A percentile compares a stretch with the other conserved stretches of the same genome.
These are phyloP conservation scores for Hyla sarda DNA, from an alignment of 2,113 vertebrate species.

Conservation along the genomic window DNA sequence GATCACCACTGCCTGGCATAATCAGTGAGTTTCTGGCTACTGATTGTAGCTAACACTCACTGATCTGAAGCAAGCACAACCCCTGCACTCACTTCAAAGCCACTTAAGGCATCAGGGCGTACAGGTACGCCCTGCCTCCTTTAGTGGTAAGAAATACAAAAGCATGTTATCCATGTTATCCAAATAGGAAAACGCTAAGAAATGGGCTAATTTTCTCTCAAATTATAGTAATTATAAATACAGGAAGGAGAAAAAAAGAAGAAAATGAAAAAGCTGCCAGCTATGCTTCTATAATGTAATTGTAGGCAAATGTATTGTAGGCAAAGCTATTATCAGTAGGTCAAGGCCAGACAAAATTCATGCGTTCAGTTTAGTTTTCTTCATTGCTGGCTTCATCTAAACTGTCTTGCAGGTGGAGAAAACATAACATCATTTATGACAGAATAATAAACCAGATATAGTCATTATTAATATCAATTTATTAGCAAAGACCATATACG, in stretches of 20 bases:
- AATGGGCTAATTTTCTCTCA: background rate
- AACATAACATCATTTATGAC: background rate
- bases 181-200: too few species aligned
- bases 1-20: too few species aligned
- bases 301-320: background rate
- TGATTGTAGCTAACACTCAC: too few species aligned
- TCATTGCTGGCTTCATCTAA: background rate
- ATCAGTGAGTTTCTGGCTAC: too few species aligned
- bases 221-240: background rate
- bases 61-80: too few species aligned
- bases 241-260: background rate
- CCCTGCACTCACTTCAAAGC: too few species aligned
- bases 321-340: background rate
- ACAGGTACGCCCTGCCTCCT: too few species aligned
- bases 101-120: too few species aligned
- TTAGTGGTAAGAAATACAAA: too few species aligned
- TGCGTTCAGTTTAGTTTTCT: background rate
- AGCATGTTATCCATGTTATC: too few species aligned
- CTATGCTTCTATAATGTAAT: background rate
- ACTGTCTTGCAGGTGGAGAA: slow-evolving; percentile 9
- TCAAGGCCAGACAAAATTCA: slow-evolving; percentile 6
- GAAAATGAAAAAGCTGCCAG: background rate
- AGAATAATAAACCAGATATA: background rate
- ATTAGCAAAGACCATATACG: background rate
- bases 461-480: slow-evolving; percentile 1